Evolutionary conservation across 2,113 vertebrate genomes (phyloP), one percentile per base, ranked within the genome.

Genomic region (Corythaeola cristata): DNA sequence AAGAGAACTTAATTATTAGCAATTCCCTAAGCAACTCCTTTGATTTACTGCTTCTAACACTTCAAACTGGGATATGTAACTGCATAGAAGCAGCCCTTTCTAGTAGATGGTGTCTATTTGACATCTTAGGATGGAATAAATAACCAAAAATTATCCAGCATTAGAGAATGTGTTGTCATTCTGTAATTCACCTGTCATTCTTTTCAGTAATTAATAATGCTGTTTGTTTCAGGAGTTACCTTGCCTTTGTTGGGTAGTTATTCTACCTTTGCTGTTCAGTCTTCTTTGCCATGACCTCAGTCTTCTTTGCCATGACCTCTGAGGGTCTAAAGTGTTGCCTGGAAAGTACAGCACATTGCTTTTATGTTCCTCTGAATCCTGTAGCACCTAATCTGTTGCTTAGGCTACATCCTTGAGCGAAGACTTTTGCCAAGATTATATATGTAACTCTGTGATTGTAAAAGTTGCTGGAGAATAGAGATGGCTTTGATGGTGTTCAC

Each of bases 341-440:
- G 30, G 21, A 52, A 41, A 56, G 27, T 2, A 7, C 3, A 74
- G 5, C 9, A 13, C 3, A 0, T 27, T 35, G 23, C 45, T 60
- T 75, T 71, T 56, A 5, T 39, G 33, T 66, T 86, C 56, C 53
- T 75, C 52, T 81, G 49, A 47, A 35, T 86, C 44, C 52, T 71
- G 16, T 47, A 71, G 47, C 74, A 55, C 44, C 19, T 44, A 3
- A 50, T 44, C 68, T 89, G 12, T 47, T 88, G 63, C 83, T 64
- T 27, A 62, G 75, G 41, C 59, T 77, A 67, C 85, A 56, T 74
- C 52, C 64, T 88, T 23, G 12, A 81, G 60, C 10, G 8, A 47
- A 76, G 35, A 17, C 32, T 87, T 81, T 3, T 69, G 59, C 66
- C 41, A 53, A 76, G 77, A 45, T 60, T 49, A 22, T 19, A 3